phyloP scores from a whole-genome alignment of 1,140 invertebrate genomes.

The Scaptomyza montana region DNA sequence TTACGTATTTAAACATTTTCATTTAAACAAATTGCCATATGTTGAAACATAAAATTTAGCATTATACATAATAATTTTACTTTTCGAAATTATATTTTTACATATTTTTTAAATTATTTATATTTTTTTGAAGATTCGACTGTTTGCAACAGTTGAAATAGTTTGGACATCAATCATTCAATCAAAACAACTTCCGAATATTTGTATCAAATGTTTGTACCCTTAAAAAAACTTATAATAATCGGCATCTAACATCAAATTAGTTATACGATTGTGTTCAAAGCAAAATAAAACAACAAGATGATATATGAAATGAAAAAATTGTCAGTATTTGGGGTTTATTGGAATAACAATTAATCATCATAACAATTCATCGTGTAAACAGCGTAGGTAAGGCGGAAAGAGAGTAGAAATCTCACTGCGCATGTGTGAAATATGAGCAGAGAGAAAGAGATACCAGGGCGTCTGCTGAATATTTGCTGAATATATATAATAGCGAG shows the following conservation, averaged over 20 bases:
- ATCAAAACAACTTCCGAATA: conserved; percentile 55
- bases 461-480: conserved; percentile 48
- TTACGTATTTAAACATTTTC: conserved; percentile 49
- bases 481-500: conserved; percentile 39
- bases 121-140: conserved; percentile 37
- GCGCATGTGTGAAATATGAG: conserved; percentile 21
- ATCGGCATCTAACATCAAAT: conserved; percentile 58
- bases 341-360: neutral
- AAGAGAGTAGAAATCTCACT: conserved; percentile 1
- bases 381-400: conserved; percentile 1
- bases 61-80: neutral
- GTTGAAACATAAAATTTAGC: conserved; percentile 28
- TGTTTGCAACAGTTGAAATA: conserved; percentile 8
- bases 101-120: conserved; percentile 37
- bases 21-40: conserved; percentile 61
- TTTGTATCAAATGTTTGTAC: conserved; percentile 80
- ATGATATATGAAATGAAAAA: conserved; percentile 47
- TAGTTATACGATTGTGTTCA: conserved; percentile 73
- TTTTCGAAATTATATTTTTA: conserved; percentile 8
- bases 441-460: conserved; percentile 1
- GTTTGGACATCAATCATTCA: conserved; percentile 29
- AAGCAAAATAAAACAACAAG: conserved; percentile 66
- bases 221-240: conserved; percentile 30
- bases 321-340: neutral
- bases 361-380: conserved; percentile 17